Percentiles rank a stretch among this genome's conserved stretches.
Evolutionary conservation across 2,113 vertebrate genomes (phyloP).

Genomic region (Orycteropus afer): DNA sequence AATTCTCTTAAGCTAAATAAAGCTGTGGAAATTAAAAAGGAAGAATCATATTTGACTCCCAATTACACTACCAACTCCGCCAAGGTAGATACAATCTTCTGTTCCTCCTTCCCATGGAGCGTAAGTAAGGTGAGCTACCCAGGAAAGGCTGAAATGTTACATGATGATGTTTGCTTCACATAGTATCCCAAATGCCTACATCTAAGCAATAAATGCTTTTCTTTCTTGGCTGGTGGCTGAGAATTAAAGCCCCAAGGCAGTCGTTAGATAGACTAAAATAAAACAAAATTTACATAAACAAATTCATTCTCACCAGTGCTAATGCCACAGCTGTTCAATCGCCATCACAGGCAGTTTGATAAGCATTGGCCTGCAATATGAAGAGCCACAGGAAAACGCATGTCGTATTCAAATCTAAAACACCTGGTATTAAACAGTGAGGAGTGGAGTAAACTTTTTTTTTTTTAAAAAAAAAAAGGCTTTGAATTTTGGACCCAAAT

Average conservation of each 20-base stretch:
- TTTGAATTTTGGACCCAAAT: not conserved
- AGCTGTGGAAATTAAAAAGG: not conserved
- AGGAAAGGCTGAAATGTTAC: rapidly evolving
- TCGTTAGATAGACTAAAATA: conserved; percentile 24
- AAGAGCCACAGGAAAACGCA: rapidly evolving
- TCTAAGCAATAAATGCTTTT: not conserved
- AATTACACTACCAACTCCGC: rapidly evolving
- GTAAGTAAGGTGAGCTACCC: rapidly evolving
- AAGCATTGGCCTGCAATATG: not conserved
- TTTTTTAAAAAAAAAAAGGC: not conserved
- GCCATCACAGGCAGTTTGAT: not conserved
- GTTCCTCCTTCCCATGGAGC: not conserved
- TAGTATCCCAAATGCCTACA: not conserved
- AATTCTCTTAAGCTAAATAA: not conserved
- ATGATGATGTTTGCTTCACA: rapidly evolving
- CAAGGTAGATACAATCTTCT: rapidly evolving
- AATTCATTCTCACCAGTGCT: not conserved
- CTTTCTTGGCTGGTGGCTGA: not conserved
- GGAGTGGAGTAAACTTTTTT: rapidly evolving
- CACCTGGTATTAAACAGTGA: not conserved
- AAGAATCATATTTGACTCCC: rapidly evolving
- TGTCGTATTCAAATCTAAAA: not conserved
- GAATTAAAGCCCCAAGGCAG: not conserved
- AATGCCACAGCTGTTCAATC: not conserved
- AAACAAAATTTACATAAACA: conserved; percentile 52